phyloP scores from a whole-genome alignment of 2,113 vertebrate species.

The Cinclus cinclus region DNA sequence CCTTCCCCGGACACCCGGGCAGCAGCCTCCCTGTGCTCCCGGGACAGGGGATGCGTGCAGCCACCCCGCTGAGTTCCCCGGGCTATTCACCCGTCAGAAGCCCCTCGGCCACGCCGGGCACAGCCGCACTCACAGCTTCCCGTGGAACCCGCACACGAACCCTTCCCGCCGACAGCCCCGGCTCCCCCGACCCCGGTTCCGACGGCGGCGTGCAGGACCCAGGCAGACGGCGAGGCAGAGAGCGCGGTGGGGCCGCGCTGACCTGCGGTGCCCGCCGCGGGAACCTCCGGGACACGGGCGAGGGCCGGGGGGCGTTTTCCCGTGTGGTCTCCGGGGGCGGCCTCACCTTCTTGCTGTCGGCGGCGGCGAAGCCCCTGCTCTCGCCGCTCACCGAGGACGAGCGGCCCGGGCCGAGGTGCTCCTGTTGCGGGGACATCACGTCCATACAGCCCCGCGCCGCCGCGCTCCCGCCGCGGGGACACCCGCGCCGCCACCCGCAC shows the following conservation, averaged over 20 bases:
- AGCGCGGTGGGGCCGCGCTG: neutral
- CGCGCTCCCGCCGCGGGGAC: neutral
- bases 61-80: no score
- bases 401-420: constrained; percentile 73
- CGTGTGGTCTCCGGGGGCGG: neutral
- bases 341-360: constrained; percentile 76
- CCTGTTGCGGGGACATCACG: constrained; percentile 79
- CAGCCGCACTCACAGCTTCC: neutral
- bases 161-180: neutral
- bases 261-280: neutral
- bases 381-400: constrained; percentile 76
- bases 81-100: neutral
- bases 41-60: neutral
- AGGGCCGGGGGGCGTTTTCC: neutral
- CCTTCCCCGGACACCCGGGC: neutral
- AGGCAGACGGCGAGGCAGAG: no score
- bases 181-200: neutral
- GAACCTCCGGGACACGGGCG: neutral
- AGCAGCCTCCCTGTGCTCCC: neutral
- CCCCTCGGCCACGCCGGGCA: neutral
- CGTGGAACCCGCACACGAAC: neutral
- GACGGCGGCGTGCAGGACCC: neutral
- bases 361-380: constrained; percentile 56
- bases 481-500: neutral
- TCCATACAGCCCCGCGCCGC: constrained; percentile 64